Evolutionary conservation across 2,888 invertebrate genomes (phyloP).

Genomic region (Cetonia aurata): DNA sequence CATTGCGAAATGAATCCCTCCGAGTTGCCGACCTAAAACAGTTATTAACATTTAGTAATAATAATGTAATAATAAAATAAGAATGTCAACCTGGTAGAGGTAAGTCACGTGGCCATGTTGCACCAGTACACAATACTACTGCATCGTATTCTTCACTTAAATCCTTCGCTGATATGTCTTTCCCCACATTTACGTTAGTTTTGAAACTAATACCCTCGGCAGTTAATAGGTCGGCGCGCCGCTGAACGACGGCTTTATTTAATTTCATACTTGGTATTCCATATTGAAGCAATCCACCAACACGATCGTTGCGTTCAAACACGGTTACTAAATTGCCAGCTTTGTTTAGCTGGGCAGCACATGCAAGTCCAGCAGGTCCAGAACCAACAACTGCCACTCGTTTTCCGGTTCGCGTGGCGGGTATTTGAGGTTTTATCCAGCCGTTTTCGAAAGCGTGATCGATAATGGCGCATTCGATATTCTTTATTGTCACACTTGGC

Average conservation of each 20-base stretch:
- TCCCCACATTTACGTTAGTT: constrained; percentile 91
- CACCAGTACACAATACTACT: constrained; percentile 90
- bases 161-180: constrained; percentile 85
- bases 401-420: constrained; percentile 59
- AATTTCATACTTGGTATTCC: constrained; percentile 99
- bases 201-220: constrained; percentile 90
- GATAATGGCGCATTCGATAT: constrained; percentile 98
- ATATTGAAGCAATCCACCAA: constrained; percentile 96
- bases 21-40: constrained; percentile 75
- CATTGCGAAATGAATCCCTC: constrained; percentile 98
- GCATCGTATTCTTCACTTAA: constrained; percentile 82
- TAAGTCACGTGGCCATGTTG: constrained; percentile 96
- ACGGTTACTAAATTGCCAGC: constrained; percentile 97
- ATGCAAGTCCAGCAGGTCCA: constrained; percentile 94
- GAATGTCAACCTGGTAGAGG: constrained; percentile 77
- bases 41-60: neutral
- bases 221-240: constrained; percentile 87
- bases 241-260: constrained; percentile 91
- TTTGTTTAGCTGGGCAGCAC: constrained; percentile 97
- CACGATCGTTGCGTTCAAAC: constrained; percentile 95
- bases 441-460: constrained; percentile 98
- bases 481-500: constrained; percentile 98
- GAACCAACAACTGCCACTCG: constrained; percentile 91
- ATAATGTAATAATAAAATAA: neutral
- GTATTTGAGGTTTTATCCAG: constrained; percentile 85